These are phyloP conservation scores for Heliconius aoede DNA, from an alignment of 2,888 invertebrate species.

Conservation along the genomic window DNA sequence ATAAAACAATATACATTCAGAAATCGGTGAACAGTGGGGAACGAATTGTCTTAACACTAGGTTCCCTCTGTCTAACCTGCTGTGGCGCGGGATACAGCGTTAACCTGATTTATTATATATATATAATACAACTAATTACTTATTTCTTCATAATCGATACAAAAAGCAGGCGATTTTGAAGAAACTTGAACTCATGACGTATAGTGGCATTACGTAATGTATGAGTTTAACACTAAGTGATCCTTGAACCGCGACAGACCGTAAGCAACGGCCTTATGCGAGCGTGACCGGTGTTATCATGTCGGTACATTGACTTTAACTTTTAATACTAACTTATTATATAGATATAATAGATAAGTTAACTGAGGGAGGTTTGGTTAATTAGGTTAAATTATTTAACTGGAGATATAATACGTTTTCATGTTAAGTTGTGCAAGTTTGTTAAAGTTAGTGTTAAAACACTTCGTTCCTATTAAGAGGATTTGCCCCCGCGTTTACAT, in stretches of 20 bases:
- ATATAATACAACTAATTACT: neutral
- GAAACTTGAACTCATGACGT: slow-evolving; percentile 19
- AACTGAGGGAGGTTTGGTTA: neutral
- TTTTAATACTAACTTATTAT: slow-evolving; percentile 14
- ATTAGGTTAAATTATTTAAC: neutral
- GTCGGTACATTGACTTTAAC: slow-evolving; percentile 41
- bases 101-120: too few relatives aligned
- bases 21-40: too few relatives aligned
- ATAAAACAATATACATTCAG: too few relatives aligned
- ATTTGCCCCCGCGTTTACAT: too few relatives aligned
- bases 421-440: neutral
- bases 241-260: slow-evolving; percentile 33
- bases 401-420: neutral
- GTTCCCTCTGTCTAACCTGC: too few relatives aligned
- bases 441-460: neutral
- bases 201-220: slow-evolving; percentile 8
- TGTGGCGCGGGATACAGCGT: too few relatives aligned
- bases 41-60: too few relatives aligned
- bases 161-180: neutral
- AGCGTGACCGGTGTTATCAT: slow-evolving; percentile 47
- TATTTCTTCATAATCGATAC: neutral
- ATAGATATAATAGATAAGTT: neutral
- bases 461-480: too few relatives aligned
- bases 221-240: slow-evolving; percentile 22
- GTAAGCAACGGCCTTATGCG: slow-evolving; percentile 46